phyloP scores from a whole-genome alignment of 2,797 vertebrate genomes.

The Echiichthys vipera region DNA sequence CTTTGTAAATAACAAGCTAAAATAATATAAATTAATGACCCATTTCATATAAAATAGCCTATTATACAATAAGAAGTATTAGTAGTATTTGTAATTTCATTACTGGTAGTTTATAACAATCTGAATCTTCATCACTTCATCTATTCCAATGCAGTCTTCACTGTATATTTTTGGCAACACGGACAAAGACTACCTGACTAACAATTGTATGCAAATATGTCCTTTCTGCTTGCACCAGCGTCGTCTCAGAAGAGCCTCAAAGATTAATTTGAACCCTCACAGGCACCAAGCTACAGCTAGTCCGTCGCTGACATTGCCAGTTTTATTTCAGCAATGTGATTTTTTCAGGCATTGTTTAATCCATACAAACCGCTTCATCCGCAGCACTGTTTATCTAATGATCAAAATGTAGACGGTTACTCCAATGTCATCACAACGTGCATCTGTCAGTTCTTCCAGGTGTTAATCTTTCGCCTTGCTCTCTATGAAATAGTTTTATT shows the following conservation, averaged over 20 bases:
- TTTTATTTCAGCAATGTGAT: constrained; percentile 8
- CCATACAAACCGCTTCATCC: constrained; percentile 22
- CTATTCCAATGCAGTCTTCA: not conserved
- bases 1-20: not conserved
- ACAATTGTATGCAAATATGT: constrained; percentile 51
- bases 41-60: not conserved
- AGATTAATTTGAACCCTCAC: constrained; percentile 45
- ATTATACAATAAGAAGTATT: not conserved
- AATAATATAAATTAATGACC: not conserved
- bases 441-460: constrained; percentile 32
- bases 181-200: constrained; percentile 27
- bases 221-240: constrained; percentile 42
- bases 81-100: not conserved
- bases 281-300: constrained; percentile 13
- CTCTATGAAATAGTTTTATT: constrained; percentile 38
- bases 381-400: constrained; percentile 22
- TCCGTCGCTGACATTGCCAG: not conserved
- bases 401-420: constrained; percentile 11
- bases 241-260: constrained; percentile 19
- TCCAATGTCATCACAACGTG: constrained; percentile 34
- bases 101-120: not conserved
- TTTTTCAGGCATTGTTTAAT: constrained; percentile 1
- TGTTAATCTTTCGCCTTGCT: constrained; percentile 47
- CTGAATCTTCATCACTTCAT: constrained; percentile 10
- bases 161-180: constrained; percentile 22